Evolutionary conservation across 2,888 invertebrate species (phyloP).

Genomic region (Lasioglossum zephyrum): DNA sequence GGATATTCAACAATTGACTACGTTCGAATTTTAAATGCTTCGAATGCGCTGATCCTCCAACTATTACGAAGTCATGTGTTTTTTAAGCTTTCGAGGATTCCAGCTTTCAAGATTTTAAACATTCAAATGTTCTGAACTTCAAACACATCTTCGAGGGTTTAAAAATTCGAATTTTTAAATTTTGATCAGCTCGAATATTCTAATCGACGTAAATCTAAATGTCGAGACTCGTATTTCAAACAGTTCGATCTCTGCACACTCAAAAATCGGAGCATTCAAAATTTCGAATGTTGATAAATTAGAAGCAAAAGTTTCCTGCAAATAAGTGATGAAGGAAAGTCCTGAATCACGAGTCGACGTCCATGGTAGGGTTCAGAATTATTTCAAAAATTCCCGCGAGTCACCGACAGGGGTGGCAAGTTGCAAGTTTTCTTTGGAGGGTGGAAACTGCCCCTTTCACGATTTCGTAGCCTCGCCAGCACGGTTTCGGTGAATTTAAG

Average conservation of each 20-base stretch:
- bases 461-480: conserved; percentile 15
- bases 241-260: background rate
- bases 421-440: conserved; percentile 19
- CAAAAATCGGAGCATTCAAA: background rate
- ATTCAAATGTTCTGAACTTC: background rate
- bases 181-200: background rate
- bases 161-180: background rate
- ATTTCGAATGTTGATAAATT: background rate
- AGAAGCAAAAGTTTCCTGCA: background rate
- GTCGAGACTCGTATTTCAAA: background rate
- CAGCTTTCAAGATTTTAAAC: background rate
- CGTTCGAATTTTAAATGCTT: background rate
- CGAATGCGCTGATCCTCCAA: background rate
- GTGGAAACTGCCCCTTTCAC: conserved; percentile 39
- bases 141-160: background rate
- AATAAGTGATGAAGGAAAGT: background rate
- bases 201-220: background rate
- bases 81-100: background rate
- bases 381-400: conserved; percentile 30
- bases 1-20: background rate
- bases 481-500: conserved; percentile 50
- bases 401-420: background rate
- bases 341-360: background rate
- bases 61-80: background rate
- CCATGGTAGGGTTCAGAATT: conserved; percentile 23